Evolutionary conservation across 2,888 invertebrate genomes (phyloP).

Genomic region (Stenolophus ochropezus): DNA sequence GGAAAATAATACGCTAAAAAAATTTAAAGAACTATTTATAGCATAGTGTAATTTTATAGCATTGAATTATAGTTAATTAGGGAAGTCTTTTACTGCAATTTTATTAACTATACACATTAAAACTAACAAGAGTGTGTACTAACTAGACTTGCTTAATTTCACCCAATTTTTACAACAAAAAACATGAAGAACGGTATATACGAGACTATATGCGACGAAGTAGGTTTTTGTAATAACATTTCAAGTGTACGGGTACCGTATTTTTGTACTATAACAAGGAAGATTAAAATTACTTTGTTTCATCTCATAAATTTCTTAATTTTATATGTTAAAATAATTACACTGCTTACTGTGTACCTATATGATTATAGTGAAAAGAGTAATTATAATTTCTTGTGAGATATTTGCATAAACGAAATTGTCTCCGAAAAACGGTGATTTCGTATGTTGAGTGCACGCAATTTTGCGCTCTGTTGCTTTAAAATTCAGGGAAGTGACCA

Average conservation of each 20-base stretch:
- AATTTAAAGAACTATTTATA: background rate
- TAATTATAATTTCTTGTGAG: background rate
- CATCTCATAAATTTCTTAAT: background rate
- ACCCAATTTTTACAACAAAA: background rate
- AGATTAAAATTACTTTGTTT: background rate
- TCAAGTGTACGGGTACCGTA: background rate
- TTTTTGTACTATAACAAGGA: background rate
- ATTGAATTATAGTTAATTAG: no score
- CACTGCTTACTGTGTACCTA: background rate
- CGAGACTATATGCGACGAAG: background rate
- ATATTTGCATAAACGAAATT: background rate
- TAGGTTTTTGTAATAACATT: background rate
- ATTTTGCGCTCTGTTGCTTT: background rate
- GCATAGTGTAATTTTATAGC: background rate
- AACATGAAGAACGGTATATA: background rate
- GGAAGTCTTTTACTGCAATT: background rate
- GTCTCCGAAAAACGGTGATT: background rate
- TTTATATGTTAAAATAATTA: background rate
- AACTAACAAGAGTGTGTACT: background rate
- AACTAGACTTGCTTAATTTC: background rate
- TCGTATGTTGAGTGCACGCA: no score
- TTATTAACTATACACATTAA: background rate
- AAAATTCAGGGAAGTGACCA: background rate
- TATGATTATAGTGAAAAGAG: background rate
- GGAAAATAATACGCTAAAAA: background rate